Conservation (phyloP, 2,888 invertebrate genomes). For the Polydrusus cervinus region DNA sequence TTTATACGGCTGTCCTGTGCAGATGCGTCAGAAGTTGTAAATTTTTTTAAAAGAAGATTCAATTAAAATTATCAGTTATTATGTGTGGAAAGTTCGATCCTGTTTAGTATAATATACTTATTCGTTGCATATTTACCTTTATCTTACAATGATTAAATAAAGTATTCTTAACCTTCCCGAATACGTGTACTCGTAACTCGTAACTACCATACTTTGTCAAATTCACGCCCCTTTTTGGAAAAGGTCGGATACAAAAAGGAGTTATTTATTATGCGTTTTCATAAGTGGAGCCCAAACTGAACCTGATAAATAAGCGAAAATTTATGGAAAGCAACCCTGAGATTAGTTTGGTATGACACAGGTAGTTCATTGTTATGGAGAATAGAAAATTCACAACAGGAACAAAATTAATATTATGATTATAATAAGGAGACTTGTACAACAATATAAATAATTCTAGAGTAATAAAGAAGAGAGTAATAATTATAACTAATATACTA, state of each 20-base stretch:
- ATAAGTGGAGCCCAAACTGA: slow-evolving; percentile 4
- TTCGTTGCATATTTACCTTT: too few relatives aligned
- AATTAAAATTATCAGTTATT: too few relatives aligned
- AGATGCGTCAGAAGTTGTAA: too few relatives aligned
- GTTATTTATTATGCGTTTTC: slow-evolving; percentile 11
- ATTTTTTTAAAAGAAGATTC: too few relatives aligned
- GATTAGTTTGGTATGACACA: background rate
- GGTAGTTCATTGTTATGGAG: background rate
- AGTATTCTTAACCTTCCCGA: background rate
- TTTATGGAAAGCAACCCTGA: slow-evolving; percentile 18
- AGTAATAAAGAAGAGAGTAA: too few relatives aligned
- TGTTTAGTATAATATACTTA: too few relatives aligned
- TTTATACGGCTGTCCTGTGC: too few relatives aligned
- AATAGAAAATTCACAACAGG: background rate
- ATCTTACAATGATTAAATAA: background rate
- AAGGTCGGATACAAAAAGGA: slow-evolving; percentile 20
- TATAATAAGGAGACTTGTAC: too few relatives aligned
- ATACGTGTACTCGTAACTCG: background rate
- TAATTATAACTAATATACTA: too few relatives aligned
- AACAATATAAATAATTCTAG: too few relatives aligned
- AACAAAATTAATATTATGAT: too few relatives aligned
- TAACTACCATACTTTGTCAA: slow-evolving; percentile 20
- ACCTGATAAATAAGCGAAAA: slow-evolving; percentile 11
- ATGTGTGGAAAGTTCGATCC: too few relatives aligned
- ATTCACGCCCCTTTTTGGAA: slow-evolving; percentile 11